Evolutionary conservation across 1,140 invertebrate species (phyloP), one percentile per base, ranked within the genome.

Genomic region (Babylonia areolata): DNA sequence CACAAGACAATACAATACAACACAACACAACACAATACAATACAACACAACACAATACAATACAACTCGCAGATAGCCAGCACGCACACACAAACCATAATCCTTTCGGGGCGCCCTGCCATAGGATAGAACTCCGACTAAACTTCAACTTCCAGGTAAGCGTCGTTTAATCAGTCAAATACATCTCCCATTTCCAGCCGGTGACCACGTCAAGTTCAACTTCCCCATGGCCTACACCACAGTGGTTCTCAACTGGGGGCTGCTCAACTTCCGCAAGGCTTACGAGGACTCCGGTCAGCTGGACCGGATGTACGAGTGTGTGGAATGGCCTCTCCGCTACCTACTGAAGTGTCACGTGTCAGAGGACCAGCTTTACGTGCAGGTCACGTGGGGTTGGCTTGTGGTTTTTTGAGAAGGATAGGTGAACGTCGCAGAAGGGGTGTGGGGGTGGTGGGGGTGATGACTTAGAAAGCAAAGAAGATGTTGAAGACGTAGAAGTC

Each of bases 141-240:
- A n/a, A n/a, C n/a, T n/a, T n/a, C n/a, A n/a, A n/a, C n/a, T n/a
- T n/a, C n/a, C n/a, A n/a, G n/a, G n/a, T 33, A 20, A 11, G 31
- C 20, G 31, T 73, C 31, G 71, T 33, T 73, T 33, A 73, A 0
- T 35, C 1, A 73, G 12, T 73, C 37, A 73, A 9, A 9, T 20
- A 73, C 31, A n/a, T 15, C 28, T 81, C 54, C 54, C 71, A 15
- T 85, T 37, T 46, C 85, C 92, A 96, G 96, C 96, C 87, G 96
- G 95, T n/a, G 96, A 96, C 89, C 95, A 95, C 87, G 96, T 96
- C 0, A 96, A 96, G 91, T 96, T 96, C 88, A 95, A 95, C 3
- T 96, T 96, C 86, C 96, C 96, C 1, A 96, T 96, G 95, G 96
- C 96, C 0, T 95, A 93, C 80, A 95, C 95, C 1, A 95, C 95